Percentiles rank a stretch among this genome's conserved stretches.
Conservation (phyloP, 2,113 vertebrate genomes). For the Vicugna pacos region DNA sequence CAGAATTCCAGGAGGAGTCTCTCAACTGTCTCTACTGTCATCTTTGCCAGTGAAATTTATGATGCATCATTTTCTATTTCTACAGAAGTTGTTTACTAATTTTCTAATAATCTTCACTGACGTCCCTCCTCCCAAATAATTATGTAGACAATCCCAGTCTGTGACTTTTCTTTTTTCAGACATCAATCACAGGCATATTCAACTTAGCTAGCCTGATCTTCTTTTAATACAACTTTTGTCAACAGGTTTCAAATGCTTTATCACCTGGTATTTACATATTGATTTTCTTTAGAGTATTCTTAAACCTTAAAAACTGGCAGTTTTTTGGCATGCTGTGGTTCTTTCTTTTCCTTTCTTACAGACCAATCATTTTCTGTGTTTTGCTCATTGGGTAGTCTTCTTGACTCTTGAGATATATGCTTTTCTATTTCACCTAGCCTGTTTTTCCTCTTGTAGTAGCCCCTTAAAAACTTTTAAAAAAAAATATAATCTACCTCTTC, state of each 20-base stretch:
- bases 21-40: neutral
- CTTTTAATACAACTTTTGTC: slow-evolving; percentile 62
- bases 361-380: neutral
- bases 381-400: neutral
- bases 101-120: slow-evolving; percentile 32
- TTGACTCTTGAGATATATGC: slow-evolving; percentile 38
- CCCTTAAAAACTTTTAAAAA: neutral
- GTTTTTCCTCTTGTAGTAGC: neutral
- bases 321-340: neutral
- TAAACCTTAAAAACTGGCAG: slow-evolving; percentile 42
- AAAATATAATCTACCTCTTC: neutral
- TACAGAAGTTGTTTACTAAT: slow-evolving; percentile 37
- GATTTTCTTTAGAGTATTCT: slow-evolving; percentile 52
- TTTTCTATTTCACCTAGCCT: neutral
- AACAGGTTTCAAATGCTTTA: slow-evolving; percentile 44
- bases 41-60: neutral
- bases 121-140: neutral
- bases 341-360: neutral
- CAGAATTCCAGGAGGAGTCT: neutral
- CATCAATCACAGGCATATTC: neutral
- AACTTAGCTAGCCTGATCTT: neutral
- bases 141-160: neutral
- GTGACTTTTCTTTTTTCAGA: slow-evolving; percentile 37
- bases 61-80: slow-evolving; percentile 15
- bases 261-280: slow-evolving; percentile 31